Evolutionary conservation across 2,797 vertebrate species (phyloP), one percentile per base, ranked within the genome.

Genomic region (Alauda arvensis): DNA sequence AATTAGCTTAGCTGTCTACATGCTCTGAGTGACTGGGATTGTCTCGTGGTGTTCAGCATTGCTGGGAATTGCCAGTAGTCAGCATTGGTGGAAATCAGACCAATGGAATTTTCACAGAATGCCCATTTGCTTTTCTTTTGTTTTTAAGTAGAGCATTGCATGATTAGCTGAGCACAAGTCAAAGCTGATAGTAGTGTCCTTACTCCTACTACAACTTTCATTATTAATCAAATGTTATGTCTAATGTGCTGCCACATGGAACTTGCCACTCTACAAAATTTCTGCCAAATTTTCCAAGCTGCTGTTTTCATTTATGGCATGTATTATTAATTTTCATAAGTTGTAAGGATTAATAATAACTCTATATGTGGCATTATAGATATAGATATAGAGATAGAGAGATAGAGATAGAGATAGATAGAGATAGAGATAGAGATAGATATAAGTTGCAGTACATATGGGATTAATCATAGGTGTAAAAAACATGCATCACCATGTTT

Each of bases 51-150:
- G n/a, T 68, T 75, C 40, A 65, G 2, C 45, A 14, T 49, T 65
- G 37, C 61, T 77, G 75, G 40, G 53, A 91, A 51, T 33, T 77
- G 61, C n/a, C 57, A 56, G 40, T 24, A 23, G 37, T 66, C 59
- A 76, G 26, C 52, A 60, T 29, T 72, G 55, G 45, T 78, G 39
- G 40, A 84, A 93, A 16, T 60, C 46, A 77, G 55, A 53, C 55
- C 5, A 9, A 4, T 23, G 49, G 46, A 60, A 79, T 91, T 84
- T 65, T 65, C 33, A 52, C 46, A 56, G 61, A 82, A 79, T 71
- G 33, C 31, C 53, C 49, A 63, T 81, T 90, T 90, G 26, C 40
- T 88, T 85, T 86, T 51, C 15, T 82, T 83, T 51, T 57, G 12
- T 37, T 88, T 93, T 90, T 81, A 88, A 84, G 25, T 66, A 34